Conservation (phyloP, 2,113 vertebrate species). For the Eulemur macaco region DNA sequence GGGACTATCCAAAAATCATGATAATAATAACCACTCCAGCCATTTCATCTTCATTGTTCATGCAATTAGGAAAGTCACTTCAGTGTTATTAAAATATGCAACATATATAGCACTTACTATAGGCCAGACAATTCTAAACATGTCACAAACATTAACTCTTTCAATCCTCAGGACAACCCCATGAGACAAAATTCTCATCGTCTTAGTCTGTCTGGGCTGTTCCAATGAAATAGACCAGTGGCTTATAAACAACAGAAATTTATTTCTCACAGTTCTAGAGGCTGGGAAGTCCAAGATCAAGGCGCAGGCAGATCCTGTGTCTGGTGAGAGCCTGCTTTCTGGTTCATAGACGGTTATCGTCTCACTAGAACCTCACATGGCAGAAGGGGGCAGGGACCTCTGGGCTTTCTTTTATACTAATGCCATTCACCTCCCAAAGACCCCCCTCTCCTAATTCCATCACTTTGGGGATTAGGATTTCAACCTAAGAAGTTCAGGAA, state of each 20-base stretch:
- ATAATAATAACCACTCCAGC: background rate
- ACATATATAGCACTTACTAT: background rate
- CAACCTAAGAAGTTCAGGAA: background rate
- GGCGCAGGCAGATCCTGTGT: rapidly evolving
- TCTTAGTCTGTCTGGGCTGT: background rate
- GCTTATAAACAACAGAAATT: background rate
- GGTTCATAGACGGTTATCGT: background rate
- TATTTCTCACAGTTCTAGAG: background rate
- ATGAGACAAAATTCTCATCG: background rate
- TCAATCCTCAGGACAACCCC: background rate
- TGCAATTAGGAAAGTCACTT: background rate
- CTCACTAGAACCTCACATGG: too few species aligned
- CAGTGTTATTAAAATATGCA: background rate
- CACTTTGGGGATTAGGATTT: background rate
- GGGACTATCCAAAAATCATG: background rate
- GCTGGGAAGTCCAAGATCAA: background rate
- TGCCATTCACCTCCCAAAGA: background rate
- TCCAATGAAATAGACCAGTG: background rate
- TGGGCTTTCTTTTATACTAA: background rate
- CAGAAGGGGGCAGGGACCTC: background rate
- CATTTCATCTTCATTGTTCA: background rate
- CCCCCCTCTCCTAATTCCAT: background rate
- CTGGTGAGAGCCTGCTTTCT: too few species aligned
- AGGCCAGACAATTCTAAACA: background rate
- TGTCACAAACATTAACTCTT: background rate